Base-by-base conservation (phyloP, 1,140 invertebrate species). In the Amyelois transitella region DNA sequence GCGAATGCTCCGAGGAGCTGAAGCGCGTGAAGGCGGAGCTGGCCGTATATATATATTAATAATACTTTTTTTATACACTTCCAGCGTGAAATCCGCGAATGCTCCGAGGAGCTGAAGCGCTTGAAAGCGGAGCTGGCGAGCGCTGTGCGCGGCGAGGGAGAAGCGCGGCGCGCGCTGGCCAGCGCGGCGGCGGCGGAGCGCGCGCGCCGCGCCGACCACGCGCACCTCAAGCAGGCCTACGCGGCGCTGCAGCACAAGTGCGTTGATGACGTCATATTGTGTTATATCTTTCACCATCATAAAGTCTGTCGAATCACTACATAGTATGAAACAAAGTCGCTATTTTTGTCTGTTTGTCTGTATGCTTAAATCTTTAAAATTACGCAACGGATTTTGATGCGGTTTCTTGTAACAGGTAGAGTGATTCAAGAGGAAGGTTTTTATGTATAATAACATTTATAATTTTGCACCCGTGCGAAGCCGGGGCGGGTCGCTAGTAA, bases 221-320 rank as follows among this genome's bases (percentile, higher is more conserved):
- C 92, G 58, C 92, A 94, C 65, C 89, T 96, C 44, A 93, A 95
- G 64, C 92, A 95, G 72, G 94, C 96, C 75, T 94, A 96, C 78
- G 94, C 96, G 77, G 92, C 92, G 75, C 87, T 96, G 64, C 94
- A 96, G 79, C 92, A 91, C 74, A 95, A 94, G 93, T 94, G 76
- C 89, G 62, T 50, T 8, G 8, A 8, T 8, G 22, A 3, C 8
- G 3, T 24, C 22, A 24, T 5, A 5, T 8, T 3, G 4, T 24
- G 22, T n/a, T n/a, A n/a, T n/a, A n/a, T n/a, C n/a, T n/a, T n/a
- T n/a, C n/a, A n/a, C n/a, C n/a, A n/a, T n/a, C n/a, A n/a, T n/a
- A n/a, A n/a, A n/a, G n/a, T n/a, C n/a, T n/a, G n/a, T n/a, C n/a
- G n/a, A n/a, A n/a, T n/a, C n/a, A n/a, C n/a, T n/a, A n/a, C n/a